Evolutionary conservation across 1,140 invertebrate genomes (phyloP).

Genomic region (Drosophila bipectinata): DNA sequence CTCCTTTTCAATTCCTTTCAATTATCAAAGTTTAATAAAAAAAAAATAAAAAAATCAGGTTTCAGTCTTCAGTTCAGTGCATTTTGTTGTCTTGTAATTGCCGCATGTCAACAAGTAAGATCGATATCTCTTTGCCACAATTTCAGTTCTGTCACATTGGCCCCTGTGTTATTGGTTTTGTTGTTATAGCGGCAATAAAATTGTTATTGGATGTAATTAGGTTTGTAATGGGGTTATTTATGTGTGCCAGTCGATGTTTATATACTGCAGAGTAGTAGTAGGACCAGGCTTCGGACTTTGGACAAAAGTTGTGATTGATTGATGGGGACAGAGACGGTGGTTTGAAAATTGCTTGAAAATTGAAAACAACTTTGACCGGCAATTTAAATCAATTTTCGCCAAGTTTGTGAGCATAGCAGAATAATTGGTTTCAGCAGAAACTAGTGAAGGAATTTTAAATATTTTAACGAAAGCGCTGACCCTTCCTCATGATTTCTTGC

Average conservation of each 20-base stretch:
- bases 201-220: slow-evolving; percentile 75
- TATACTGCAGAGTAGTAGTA: neutral
- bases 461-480: neutral
- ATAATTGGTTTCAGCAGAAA: neutral
- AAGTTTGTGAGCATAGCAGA: neutral
- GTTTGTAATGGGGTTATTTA: slow-evolving; percentile 76
- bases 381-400: slow-evolving; percentile 48
- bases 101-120: slow-evolving; percentile 64
- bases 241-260: slow-evolving; percentile 54
- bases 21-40: slow-evolving; percentile 67
- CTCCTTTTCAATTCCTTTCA: slow-evolving; percentile 34
- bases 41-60: slow-evolving; percentile 2
- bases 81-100: slow-evolving; percentile 75
- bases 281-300: slow-evolving; percentile 14
- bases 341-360: slow-evolving; percentile 42
- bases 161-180: slow-evolving; percentile 25
- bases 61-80: slow-evolving; percentile 46
- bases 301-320: slow-evolving; percentile 65
- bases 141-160: slow-evolving; percentile 28
- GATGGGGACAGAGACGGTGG: slow-evolving; percentile 39
- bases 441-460: neutral
- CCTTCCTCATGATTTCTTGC: neutral
- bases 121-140: slow-evolving; percentile 57
- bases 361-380: slow-evolving; percentile 43
- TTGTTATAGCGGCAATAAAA: slow-evolving; percentile 64